Evolutionary conservation across 2,797 vertebrate genomes (phyloP).

Genomic region (Hemibagrus guttatus): DNA sequence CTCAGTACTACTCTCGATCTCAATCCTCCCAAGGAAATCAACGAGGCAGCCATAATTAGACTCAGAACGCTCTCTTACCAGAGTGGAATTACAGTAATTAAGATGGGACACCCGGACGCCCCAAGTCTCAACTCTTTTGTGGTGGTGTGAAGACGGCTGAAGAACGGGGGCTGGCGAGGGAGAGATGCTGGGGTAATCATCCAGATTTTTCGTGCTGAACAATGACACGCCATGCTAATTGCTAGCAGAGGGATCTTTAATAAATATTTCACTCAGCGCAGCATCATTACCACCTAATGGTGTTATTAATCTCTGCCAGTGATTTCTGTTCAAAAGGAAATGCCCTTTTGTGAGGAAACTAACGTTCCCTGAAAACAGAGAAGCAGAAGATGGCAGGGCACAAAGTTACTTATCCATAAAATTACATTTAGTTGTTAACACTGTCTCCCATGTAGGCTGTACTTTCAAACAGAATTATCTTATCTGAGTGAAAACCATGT

Average conservation of each 20-base stretch:
- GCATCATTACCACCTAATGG: conserved; percentile 83
- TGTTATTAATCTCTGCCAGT: conserved; percentile 82
- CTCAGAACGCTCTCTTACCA: conserved; percentile 65
- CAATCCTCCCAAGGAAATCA: conserved; percentile 54
- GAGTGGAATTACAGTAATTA: conserved; percentile 75
- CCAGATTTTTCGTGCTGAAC: conserved; percentile 79
- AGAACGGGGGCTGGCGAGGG: conserved; percentile 59
- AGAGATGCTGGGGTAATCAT: conserved; percentile 62
- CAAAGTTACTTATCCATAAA: conserved; percentile 60
- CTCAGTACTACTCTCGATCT: conserved; percentile 37
- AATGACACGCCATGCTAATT: conserved; percentile 83
- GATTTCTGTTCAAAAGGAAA: conserved; percentile 77
- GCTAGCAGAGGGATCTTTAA: conserved; percentile 86
- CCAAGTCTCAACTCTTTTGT: conserved; percentile 67
- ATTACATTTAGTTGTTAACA: conserved; percentile 56
- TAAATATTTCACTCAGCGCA: conserved; percentile 82
- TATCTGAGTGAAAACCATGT: conserved; percentile 64
- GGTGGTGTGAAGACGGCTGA: conserved; percentile 61
- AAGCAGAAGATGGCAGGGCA: conserved; percentile 33
- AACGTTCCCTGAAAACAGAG: conserved; percentile 54
- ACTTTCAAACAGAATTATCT: conserved; percentile 65
- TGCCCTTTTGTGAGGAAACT: conserved; percentile 69
- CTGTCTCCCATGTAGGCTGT: conserved; percentile 49
- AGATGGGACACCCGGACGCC: conserved; percentile 70
- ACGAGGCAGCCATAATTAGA: conserved; percentile 67